Conservation (phyloP, 2,797 vertebrate species). For the Micrastur ruficollis region DNA sequence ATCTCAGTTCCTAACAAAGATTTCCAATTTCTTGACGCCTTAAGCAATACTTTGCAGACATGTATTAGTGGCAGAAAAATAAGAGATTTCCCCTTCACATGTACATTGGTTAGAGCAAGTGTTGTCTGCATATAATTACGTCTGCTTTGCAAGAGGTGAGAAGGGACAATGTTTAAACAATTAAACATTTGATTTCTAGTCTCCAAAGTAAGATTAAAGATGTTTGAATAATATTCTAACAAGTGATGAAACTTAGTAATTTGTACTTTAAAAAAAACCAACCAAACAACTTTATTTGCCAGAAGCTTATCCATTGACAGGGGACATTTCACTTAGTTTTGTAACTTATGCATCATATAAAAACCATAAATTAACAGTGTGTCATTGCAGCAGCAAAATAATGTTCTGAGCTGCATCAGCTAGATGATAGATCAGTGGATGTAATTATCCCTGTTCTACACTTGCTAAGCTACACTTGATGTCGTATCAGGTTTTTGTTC, state of each 20-base stretch:
- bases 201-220: not conserved
- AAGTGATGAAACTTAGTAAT: not conserved
- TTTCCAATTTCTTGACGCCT: not conserved
- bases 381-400: not conserved
- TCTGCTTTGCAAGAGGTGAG: not conserved
- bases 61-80: not conserved
- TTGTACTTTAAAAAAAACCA: not conserved
- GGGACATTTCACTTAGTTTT: not conserved
- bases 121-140: not conserved
- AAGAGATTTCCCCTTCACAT: not conserved
- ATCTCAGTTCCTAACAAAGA: not conserved
- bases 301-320: not conserved
- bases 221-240: constrained; percentile 1
- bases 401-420: not conserved
- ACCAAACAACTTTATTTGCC: not conserved
- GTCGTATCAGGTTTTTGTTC: not conserved
- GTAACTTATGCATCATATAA: not conserved
- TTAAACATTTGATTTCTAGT: not conserved
- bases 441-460: not conserved
- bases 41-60: not conserved
- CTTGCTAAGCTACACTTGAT: not conserved
- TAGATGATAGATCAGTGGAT: not conserved
- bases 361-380: not conserved
- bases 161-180: not conserved
- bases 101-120: not conserved